phyloP scores from a whole-genome alignment of 2,797 vertebrate species.

The Channa striata region DNA sequence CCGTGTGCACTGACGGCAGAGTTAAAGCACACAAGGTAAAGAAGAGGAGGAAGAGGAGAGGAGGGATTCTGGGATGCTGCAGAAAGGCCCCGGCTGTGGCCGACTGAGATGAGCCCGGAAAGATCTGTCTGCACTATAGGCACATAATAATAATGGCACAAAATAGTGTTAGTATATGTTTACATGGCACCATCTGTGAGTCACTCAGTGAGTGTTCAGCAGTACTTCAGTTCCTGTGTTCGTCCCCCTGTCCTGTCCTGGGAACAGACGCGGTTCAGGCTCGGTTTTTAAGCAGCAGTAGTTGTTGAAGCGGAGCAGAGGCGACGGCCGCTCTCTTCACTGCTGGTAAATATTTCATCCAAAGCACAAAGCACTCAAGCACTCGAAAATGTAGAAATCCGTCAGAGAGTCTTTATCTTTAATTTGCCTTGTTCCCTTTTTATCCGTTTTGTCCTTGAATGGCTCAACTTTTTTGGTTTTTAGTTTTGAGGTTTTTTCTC shows the following conservation, averaged over 20 bases:
- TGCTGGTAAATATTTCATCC: slow-evolving; percentile 70
- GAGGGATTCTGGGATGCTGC: slow-evolving; percentile 65
- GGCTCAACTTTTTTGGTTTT: too few relatives aligned
- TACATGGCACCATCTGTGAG: too few relatives aligned
- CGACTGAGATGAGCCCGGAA: slow-evolving; percentile 44
- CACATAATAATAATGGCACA: background rate
- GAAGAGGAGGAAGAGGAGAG: slow-evolving; percentile 59
- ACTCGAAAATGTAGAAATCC: background rate
- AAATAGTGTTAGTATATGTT: too few relatives aligned
- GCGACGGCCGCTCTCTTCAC: slow-evolving; percentile 28
- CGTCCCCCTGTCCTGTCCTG: background rate
- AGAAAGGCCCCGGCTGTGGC: slow-evolving; percentile 32
- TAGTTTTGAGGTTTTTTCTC: too few relatives aligned
- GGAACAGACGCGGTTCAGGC: background rate
- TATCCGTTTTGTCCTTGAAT: too few relatives aligned
- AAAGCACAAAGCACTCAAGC: slow-evolving; percentile 44
- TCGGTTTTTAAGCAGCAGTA: background rate
- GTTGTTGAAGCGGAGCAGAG: slow-evolving; percentile 41
- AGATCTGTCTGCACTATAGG: background rate
- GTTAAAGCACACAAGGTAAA: slow-evolving; percentile 77
- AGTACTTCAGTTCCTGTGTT: background rate
- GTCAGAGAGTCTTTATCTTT: too few relatives aligned
- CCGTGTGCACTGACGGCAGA: slow-evolving; percentile 85
- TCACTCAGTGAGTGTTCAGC: too few relatives aligned
- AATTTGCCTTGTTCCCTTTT: too few relatives aligned